Evolutionary conservation across 2,888 invertebrate species (phyloP), one percentile per base, ranked within the genome.

Genomic region (Melipona bicolor): DNA sequence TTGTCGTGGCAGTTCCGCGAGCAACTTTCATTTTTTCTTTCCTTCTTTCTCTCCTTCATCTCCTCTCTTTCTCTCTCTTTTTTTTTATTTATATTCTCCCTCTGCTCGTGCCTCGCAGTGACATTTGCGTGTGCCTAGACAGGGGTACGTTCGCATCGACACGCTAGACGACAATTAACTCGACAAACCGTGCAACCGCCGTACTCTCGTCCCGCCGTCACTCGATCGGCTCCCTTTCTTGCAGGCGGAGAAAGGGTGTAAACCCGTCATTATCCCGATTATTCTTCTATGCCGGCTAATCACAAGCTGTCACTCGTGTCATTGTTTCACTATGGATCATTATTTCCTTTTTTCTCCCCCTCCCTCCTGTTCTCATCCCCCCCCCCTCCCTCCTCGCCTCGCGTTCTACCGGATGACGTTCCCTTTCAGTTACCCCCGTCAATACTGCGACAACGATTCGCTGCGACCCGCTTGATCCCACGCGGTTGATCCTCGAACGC

Each of bases 131-230:
- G 93, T 90, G 90, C 88, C 87, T 90, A 84, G 90, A 89, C 86
- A 87, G 78, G 79, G 81, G 74, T 86, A 88, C 83, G 78, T 77
- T 80, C 86, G 79, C 86, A 90, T 89, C 88, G 91, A 93, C 94
- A 94, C 94, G 94, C 93, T 93, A 94, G 92, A 93, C 91, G 92
- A 94, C 94, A 94, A 94, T 94, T 94, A 94, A 94, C 92, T 91
- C 91, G 90, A 90, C 92, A 91, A 92, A 92, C 91, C 91, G 88
- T 91, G 89, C 90, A 89, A 89, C 89, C 89, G 88, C 62, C 86
- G 74, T 73, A 77, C 85, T 83, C 79, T 81, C 78, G 62, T 81
- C 64, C 83, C 83, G 64, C 73, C 68, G 56, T 71, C 79, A 49
- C 68, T 81, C 72, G 69, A 84, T 76, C 79, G 73, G 69, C 65